Evolutionary conservation across 2,113 vertebrate species (phyloP).

Genomic region (Caranx ignobilis): DNA sequence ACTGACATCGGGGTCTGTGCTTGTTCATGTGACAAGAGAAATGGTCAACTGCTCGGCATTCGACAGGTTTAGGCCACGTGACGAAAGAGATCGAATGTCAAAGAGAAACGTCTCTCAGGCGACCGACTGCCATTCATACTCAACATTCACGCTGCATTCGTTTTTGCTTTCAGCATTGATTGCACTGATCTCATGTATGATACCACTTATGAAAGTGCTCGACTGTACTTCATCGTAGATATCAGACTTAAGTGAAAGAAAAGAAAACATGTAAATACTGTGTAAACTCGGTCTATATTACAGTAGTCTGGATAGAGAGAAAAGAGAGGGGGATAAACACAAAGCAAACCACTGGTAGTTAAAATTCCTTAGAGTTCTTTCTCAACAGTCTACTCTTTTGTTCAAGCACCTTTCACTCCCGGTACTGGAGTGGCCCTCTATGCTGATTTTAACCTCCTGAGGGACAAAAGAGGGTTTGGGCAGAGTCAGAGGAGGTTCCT

Average conservation of each 20-base stretch:
- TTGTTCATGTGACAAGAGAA: slow-evolving; percentile 39
- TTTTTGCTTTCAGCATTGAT: slow-evolving; percentile 78
- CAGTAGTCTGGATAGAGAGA: slow-evolving; percentile 90
- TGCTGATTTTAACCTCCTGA: slow-evolving; percentile 99
- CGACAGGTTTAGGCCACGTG: slow-evolving; percentile 36
- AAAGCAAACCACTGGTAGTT: slow-evolving; percentile 65
- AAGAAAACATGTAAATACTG: slow-evolving; percentile 91
- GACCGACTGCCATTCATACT: slow-evolving; percentile 53
- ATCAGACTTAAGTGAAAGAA: slow-evolving; percentile 87
- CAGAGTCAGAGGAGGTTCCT: slow-evolving; percentile 93
- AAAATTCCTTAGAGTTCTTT: slow-evolving; percentile 43
- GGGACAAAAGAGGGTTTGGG: slow-evolving; percentile 97
- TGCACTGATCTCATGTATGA: slow-evolving; percentile 83
- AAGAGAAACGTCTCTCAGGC: slow-evolving; percentile 32
- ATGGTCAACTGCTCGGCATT: slow-evolving; percentile 44
- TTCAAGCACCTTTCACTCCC: slow-evolving; percentile 88
- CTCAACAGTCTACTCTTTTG: slow-evolving; percentile 68
- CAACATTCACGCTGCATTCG: slow-evolving; percentile 74
- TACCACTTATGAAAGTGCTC: slow-evolving; percentile 89
- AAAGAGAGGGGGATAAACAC: slow-evolving; percentile 70
- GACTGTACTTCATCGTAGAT: slow-evolving; percentile 65
- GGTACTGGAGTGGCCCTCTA: slow-evolving; percentile 96
- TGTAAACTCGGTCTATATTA: slow-evolving; percentile 94
- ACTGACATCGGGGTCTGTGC: slow-evolving; percentile 63
- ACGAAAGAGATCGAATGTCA: slow-evolving; percentile 25